These are phyloP conservation scores for Latrodectus geometricus DNA, from an alignment of 1,140 invertebrate genomes.

Conservation along the genomic window DNA sequence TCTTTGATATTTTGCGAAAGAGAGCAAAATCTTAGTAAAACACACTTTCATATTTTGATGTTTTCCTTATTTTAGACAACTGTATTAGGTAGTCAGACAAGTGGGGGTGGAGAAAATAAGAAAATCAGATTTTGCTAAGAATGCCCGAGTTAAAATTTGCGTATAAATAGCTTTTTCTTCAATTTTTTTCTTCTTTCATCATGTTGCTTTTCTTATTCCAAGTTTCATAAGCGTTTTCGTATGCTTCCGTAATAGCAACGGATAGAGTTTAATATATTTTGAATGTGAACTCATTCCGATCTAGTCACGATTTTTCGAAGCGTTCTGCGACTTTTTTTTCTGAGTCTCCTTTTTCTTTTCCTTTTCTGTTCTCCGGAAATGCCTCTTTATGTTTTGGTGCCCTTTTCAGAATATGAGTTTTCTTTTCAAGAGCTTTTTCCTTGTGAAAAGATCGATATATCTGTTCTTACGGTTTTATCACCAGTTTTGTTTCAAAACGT, in stretches of 20 bases:
- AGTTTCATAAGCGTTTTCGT: background rate
- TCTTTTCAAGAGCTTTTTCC: background rate
- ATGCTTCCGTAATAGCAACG: background rate
- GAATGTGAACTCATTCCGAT: background rate
- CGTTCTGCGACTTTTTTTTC: background rate
- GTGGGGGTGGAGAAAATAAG: background rate
- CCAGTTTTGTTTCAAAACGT: no score
- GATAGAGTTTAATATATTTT: slow-evolving; percentile 3
- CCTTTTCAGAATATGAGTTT: background rate
- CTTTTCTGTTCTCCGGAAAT: background rate
- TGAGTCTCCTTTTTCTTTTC: background rate
- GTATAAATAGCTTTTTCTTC: background rate
- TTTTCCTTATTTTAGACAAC: background rate
- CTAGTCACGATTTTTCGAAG: background rate
- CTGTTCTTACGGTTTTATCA: no score
- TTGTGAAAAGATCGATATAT: no score
- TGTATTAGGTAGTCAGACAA: background rate
- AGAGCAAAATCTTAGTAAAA: background rate
- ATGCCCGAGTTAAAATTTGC: background rate
- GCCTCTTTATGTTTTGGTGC: background rate
- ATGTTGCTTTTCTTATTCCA: background rate
- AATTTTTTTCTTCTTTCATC: background rate
- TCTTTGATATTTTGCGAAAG: background rate
- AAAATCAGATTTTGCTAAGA: background rate
- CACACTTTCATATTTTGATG: background rate